phyloP scores from a whole-genome alignment of 2,797 vertebrate genomes.

The Champsocephalus gunnari region DNA sequence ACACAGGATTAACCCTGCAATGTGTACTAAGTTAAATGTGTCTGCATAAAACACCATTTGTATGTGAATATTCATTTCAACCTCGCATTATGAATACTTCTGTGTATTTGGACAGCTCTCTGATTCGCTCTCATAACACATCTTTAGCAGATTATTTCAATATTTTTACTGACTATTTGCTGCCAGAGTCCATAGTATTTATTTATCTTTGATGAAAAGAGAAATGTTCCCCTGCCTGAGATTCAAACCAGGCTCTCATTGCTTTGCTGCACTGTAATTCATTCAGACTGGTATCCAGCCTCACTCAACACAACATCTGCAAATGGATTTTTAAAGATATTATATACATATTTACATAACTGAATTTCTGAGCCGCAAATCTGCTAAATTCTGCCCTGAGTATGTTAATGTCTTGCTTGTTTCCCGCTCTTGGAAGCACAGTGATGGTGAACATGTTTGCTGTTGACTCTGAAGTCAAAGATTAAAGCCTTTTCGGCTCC shows the following conservation, averaged over 20 bases:
- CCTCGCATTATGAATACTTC: background rate
- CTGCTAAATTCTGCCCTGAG: constrained; percentile 70
- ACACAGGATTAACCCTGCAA: background rate
- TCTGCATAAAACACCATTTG: background rate
- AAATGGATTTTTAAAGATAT: constrained; percentile 80
- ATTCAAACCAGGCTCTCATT: constrained; percentile 60
- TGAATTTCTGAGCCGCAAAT: constrained; percentile 74
- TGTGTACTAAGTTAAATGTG: background rate
- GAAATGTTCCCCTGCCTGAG: constrained; percentile 57
- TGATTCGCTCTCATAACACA: constrained; percentile 2
- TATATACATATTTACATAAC: constrained; percentile 82
- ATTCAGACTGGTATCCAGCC: constrained; percentile 71
- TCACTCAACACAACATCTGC: constrained; percentile 75
- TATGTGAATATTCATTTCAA: background rate
- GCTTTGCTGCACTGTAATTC: constrained; percentile 69
- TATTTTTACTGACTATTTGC: constrained; percentile 19
- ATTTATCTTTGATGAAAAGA: constrained; percentile 57
- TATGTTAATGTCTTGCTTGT: constrained; percentile 74
- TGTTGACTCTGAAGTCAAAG: constrained; percentile 70
- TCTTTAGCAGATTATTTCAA: constrained; percentile 4
- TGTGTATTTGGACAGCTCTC: background rate
- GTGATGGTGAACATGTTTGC: constrained; percentile 66
- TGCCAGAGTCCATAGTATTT: constrained; percentile 52
- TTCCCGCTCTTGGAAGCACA: constrained; percentile 62
- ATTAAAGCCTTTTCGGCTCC: constrained; percentile 63